phyloP scores from a whole-genome alignment of 2,113 vertebrate genomes.

The Pelmatolapia mariae region DNA sequence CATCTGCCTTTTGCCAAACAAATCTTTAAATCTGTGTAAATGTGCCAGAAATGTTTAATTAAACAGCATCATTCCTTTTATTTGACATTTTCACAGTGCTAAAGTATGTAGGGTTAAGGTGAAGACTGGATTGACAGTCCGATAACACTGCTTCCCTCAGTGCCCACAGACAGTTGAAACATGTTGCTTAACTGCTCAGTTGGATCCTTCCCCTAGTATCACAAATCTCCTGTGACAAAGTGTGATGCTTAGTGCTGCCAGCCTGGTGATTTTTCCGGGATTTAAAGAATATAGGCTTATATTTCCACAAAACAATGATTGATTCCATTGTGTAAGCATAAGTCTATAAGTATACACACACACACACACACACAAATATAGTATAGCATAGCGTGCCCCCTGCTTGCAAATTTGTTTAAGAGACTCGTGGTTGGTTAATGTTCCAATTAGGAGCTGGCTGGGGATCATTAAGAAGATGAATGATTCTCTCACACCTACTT shows the following conservation, averaged over 20 bases:
- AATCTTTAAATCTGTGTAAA: neutral
- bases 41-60: neutral
- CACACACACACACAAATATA: neutral
- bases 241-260: neutral
- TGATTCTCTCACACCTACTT: constrained; percentile 28
- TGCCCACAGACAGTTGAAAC: neutral
- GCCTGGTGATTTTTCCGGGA: neutral
- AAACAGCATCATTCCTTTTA: neutral
- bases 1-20: neutral
- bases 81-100: neutral
- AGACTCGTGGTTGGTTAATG: constrained; percentile 65
- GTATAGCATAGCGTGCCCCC: neutral
- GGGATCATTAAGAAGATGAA: constrained; percentile 61
- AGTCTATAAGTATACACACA: neutral
- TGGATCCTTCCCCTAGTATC: neutral
- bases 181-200: neutral
- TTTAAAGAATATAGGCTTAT: neutral
- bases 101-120: neutral
- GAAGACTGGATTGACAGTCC: neutral
- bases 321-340: neutral
- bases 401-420: constrained; percentile 51
- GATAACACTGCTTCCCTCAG: neutral
- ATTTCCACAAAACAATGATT: neutral
- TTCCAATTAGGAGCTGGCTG: constrained; percentile 59
- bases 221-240: neutral